A percentile compares a stretch with the other conserved stretches of the same genome.
Conservation (phyloP, 2,888 invertebrate species). For the Unio pictorum region DNA sequence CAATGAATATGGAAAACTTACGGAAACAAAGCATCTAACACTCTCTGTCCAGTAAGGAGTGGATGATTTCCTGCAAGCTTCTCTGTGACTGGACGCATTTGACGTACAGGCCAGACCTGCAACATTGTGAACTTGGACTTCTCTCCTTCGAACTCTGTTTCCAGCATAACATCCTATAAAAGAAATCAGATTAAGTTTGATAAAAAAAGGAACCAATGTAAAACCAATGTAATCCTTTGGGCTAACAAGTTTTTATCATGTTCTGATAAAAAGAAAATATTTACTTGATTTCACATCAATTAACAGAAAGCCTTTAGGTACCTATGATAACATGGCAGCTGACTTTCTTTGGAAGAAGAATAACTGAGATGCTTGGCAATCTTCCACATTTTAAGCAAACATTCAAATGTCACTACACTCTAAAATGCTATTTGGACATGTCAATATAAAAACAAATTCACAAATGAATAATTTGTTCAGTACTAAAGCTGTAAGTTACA, state of each 20-base stretch:
- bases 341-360: too few species aligned
- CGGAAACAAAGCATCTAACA: conserved; percentile 98
- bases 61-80: conserved; percentile 99
- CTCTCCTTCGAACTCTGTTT: conserved; percentile 99
- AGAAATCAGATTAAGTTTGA: not conserved
- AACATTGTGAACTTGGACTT: conserved; percentile 93
- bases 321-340: too few species aligned
- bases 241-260: too few species aligned
- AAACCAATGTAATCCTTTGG: not conserved
- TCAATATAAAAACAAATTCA: too few species aligned
- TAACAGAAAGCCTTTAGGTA: too few species aligned
- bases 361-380: too few species aligned
- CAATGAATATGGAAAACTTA: conserved; percentile 74
- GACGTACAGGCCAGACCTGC: conserved; percentile 99
- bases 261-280: not conserved
- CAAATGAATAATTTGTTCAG: too few species aligned
- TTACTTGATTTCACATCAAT: not conserved
- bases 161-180: conserved; percentile 90
- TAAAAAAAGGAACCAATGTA: not conserved
- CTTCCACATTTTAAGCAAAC: too few species aligned
- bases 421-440: too few species aligned
- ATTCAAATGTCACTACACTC: too few species aligned
- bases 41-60: conserved; percentile 96
- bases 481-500: too few species aligned
- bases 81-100: conserved; percentile 96